Conservation (phyloP, 1,140 invertebrate genomes). For the Ceratina australensis region DNA sequence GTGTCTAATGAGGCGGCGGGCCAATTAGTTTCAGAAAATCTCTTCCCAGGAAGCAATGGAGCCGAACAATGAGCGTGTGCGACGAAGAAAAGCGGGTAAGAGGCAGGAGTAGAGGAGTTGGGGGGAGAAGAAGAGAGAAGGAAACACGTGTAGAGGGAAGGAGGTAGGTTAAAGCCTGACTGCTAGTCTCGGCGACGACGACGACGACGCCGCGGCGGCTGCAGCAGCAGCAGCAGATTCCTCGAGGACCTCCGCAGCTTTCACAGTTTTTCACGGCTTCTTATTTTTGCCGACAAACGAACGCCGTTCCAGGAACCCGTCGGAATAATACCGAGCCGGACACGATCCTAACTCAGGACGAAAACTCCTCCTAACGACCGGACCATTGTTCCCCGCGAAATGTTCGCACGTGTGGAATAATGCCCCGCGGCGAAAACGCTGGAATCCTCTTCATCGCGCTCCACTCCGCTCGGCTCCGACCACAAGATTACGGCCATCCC, state of each 20-base stretch:
- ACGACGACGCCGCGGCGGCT: neutral
- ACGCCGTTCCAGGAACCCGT: constrained; percentile 48
- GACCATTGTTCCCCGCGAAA: constrained; percentile 63
- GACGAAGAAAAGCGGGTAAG: neutral
- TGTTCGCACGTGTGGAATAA: constrained; percentile 64
- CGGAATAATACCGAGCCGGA: constrained; percentile 41
- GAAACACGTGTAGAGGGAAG: constrained; percentile 19
- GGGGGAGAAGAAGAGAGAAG: constrained; percentile 2
- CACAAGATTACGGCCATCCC: neutral
- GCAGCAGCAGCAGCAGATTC: constrained; percentile 20
- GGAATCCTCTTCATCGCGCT: constrained; percentile 36
- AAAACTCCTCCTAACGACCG: constrained; percentile 51
- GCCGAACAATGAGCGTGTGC: constrained; percentile 25
- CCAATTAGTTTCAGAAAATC: constrained; percentile 48
- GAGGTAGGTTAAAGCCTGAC: constrained; percentile 4
- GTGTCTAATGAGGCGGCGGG: constrained; percentile 50
- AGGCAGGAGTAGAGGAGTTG: neutral
- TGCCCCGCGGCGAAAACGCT: constrained; percentile 37
- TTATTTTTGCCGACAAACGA: constrained; percentile 62
- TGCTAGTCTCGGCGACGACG: neutral
- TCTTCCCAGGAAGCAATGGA: constrained; percentile 34
- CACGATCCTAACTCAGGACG: constrained; percentile 45
- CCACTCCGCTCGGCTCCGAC: neutral
- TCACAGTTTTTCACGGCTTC: constrained; percentile 50
- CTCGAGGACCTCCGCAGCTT: constrained; percentile 44